A percentile compares a stretch with the other conserved stretches of the same genome.
Conservation (phyloP, 2,888 invertebrate genomes). For the Drosophila differens region DNA sequence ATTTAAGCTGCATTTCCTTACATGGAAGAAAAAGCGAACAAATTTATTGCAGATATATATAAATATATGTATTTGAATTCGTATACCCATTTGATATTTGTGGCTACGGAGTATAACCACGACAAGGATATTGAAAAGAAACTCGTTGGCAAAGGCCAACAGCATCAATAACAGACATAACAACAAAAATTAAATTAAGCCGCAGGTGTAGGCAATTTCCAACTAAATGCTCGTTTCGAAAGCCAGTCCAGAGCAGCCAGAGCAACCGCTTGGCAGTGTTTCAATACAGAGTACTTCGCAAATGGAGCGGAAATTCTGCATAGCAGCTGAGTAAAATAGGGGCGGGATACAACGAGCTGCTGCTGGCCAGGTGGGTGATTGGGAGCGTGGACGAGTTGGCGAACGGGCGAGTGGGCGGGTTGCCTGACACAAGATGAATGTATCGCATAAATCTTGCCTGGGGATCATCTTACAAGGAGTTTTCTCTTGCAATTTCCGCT, state of each 20-base stretch:
- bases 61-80: neutral
- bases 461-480: constrained; percentile 67
- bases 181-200: constrained; percentile 77
- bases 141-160: constrained; percentile 35
- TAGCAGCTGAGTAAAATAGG: constrained; percentile 18
- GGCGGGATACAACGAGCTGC: neutral
- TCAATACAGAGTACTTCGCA: constrained; percentile 62
- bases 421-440: constrained; percentile 67
- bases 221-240: constrained; percentile 72
- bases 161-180: constrained; percentile 48
- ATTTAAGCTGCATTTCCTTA: neutral
- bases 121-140: constrained; percentile 22
- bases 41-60: neutral
- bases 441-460: constrained; percentile 70
- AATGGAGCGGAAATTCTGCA: constrained; percentile 77
- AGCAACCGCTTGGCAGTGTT: constrained; percentile 64
- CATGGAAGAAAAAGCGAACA: neutral
- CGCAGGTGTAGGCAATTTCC: constrained; percentile 81
- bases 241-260: constrained; percentile 28
- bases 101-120: constrained; percentile 2
- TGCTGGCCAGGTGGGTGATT: constrained; percentile 12
- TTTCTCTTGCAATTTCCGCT: constrained; percentile 68
- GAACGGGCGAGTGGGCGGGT: constrained; percentile 16
- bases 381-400: constrained; percentile 9
- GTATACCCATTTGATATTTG: neutral